phyloP scores from a whole-genome alignment of 2,113 vertebrate genomes.

The Corapipo altera region DNA sequence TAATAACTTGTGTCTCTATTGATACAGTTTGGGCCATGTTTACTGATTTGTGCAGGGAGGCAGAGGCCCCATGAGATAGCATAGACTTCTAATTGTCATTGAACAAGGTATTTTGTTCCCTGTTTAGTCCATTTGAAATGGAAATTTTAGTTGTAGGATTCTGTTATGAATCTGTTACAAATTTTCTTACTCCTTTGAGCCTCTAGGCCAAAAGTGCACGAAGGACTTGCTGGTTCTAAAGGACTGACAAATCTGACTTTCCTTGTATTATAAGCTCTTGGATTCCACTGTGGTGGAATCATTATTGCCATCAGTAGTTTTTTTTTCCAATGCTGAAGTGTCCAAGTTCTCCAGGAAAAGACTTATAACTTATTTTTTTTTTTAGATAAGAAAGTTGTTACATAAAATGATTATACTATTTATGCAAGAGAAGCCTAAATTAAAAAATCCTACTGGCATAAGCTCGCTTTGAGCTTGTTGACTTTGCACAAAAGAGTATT shows the following conservation, averaged over 20 bases:
- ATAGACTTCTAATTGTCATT: not conserved
- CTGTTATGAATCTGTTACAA: not conserved
- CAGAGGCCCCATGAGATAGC: not conserved
- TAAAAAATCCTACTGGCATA: not conserved
- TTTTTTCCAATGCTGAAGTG: not conserved
- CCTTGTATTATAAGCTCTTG: not conserved
- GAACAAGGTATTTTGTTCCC: not conserved
- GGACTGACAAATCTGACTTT: not conserved
- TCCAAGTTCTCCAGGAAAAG: not conserved
- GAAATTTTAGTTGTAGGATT: not conserved
- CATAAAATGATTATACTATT: not conserved
- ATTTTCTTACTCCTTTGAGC: not conserved
- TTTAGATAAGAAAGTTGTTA: not conserved
- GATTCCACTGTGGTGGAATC: not conserved
- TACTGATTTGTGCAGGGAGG: not conserved
- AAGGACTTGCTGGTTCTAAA: not conserved
- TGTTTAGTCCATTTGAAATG: not conserved
- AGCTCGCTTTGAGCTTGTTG: not conserved
- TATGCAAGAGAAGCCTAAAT: not conserved
- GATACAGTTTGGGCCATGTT: not conserved
- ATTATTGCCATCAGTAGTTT: not conserved
- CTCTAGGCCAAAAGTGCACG: not conserved
- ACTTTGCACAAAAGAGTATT: not conserved
- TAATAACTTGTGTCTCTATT: not conserved
- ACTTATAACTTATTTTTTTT: not conserved